These are phyloP conservation scores for Drosophila aff. DNA, from an alignment of 1,140 invertebrate genomes.

Conservation along the genomic window DNA sequence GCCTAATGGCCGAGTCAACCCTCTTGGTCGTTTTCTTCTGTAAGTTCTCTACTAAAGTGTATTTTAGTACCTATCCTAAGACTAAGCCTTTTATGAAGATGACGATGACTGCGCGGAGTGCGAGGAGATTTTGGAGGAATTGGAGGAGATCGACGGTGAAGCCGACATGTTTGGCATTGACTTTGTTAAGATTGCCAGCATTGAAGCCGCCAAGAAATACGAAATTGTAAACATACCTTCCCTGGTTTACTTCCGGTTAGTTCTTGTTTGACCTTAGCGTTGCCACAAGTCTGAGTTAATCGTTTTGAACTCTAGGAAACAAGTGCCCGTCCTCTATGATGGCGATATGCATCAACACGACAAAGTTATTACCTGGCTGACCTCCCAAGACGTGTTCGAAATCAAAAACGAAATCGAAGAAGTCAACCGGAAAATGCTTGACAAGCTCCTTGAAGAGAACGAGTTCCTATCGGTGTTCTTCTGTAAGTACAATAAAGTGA, in stretches of 20 bases:
- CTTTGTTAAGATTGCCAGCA: constrained; percentile 96
- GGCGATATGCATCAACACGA: constrained; percentile 96
- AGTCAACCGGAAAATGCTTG: constrained; percentile 97
- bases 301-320: constrained; percentile 87
- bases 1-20: constrained; percentile 94
- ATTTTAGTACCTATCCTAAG: too few relatives aligned
- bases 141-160: constrained; percentile 97
- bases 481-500: constrained; percentile 89
- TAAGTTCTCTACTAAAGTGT: constrained; percentile 86
- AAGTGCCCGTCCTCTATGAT: constrained; percentile 94
- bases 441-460: constrained; percentile 96
- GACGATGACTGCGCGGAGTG: constrained; percentile 96
- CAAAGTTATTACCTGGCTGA: constrained; percentile 94
- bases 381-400: constrained; percentile 97
- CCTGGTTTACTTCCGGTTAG: constrained; percentile 92
- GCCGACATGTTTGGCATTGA: constrained; percentile 97
- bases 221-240: constrained; percentile 93
- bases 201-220: constrained; percentile 92
- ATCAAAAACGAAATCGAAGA: constrained; percentile 98
- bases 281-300: neutral
- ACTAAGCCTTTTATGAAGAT: constrained; percentile 86
- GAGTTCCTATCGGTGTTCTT: constrained; percentile 98
- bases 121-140: constrained; percentile 93
- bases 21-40: constrained; percentile 97
- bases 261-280: too few relatives aligned